Conservation (phyloP, 2,888 invertebrate species). For the Orthosia incerta region DNA sequence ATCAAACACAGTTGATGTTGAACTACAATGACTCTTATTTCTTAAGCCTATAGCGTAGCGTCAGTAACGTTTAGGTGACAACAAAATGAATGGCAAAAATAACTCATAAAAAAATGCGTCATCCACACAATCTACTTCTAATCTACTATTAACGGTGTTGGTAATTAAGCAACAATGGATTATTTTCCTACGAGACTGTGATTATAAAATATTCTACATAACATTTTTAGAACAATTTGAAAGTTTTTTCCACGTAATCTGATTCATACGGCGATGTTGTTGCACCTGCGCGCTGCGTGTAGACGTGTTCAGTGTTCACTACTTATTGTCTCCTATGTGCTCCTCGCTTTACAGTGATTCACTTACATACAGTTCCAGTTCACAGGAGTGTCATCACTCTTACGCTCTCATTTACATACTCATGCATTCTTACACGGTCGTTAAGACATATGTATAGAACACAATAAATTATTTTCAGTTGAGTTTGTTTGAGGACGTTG, state of each 20-base stretch:
- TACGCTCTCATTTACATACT: slow-evolving; percentile 53
- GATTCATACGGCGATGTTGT: slow-evolving; percentile 32
- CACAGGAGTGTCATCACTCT: slow-evolving; percentile 52
- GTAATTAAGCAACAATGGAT: slow-evolving; percentile 68
- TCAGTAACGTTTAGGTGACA: slow-evolving; percentile 67
- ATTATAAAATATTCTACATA: slow-evolving; percentile 36
- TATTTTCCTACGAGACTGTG: slow-evolving; percentile 54
- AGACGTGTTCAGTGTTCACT: slow-evolving; percentile 1
- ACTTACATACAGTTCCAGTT: slow-evolving; percentile 32
- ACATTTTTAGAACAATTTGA: slow-evolving; percentile 27
- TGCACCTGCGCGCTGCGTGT: slow-evolving; percentile 11
- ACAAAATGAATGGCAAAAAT: slow-evolving; percentile 67
- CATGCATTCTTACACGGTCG: slow-evolving; percentile 50
- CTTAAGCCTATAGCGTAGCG: slow-evolving; percentile 40
- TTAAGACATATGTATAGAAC: slow-evolving; percentile 42
- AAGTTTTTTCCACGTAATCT: slow-evolving; percentile 31
- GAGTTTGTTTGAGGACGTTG: slow-evolving; percentile 40
- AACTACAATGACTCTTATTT: slow-evolving; percentile 66
- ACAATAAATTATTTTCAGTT: slow-evolving; percentile 66
- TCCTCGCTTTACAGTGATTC: slow-evolving; percentile 22
- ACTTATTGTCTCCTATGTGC: slow-evolving; percentile 10
- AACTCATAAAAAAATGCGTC: slow-evolving; percentile 63
- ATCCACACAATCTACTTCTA: slow-evolving; percentile 60
- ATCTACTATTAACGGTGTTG: slow-evolving; percentile 63
- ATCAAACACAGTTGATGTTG: slow-evolving; percentile 61